These are phyloP conservation scores for Sminthopsis crassicaudata DNA, from an alignment of 2,113 vertebrate genomes.

Conservation along the genomic window DNA sequence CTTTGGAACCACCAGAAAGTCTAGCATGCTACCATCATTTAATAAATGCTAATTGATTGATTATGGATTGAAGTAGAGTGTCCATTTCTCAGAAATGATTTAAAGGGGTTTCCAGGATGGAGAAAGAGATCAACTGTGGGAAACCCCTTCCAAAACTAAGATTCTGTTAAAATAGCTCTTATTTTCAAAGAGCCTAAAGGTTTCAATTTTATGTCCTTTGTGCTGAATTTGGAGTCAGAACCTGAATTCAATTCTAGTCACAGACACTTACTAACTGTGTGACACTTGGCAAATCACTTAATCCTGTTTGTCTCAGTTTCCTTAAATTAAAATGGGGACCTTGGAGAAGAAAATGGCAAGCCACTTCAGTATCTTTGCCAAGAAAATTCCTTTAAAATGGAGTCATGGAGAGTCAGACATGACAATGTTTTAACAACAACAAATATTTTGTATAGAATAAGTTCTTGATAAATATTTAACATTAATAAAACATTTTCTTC, in stretches of 20 bases:
- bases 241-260: no score
- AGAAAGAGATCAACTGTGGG: neutral
- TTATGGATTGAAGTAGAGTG: neutral
- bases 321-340: no score
- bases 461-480: neutral
- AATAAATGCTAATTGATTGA: neutral
- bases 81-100: neutral
- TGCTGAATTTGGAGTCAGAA: neutral
- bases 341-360: no score
- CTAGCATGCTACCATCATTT: neutral
- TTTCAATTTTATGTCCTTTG: neutral
- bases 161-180: neutral
- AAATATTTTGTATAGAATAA: neutral
- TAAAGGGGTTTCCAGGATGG: neutral
- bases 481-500: neutral
- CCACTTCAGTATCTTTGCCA: no score
- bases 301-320: no score
- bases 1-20: neutral
- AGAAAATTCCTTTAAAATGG: no score
- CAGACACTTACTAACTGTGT: no score
- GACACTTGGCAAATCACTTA: no score
- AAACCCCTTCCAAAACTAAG: neutral
- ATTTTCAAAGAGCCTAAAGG: neutral
- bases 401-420: no score
- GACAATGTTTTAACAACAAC: no score